These are phyloP conservation scores for Poeciliopsis presidionis DNA, from an alignment of 2,797 vertebrate genomes.

Conservation along the genomic window DNA sequence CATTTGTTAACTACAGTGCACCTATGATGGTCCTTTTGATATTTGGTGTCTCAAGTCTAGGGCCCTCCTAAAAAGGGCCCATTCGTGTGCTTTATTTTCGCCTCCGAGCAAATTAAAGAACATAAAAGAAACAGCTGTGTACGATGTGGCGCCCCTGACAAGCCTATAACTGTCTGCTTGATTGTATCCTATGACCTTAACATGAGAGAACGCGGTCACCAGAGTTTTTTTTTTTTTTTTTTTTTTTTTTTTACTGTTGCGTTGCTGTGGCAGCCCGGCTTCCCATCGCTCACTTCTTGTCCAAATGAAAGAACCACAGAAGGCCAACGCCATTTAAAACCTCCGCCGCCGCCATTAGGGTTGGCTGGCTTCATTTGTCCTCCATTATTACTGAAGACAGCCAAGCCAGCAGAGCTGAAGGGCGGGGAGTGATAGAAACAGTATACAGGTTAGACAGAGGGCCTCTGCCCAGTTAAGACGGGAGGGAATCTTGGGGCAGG, in stretches of 20 bases:
- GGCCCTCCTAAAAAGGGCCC: conserved; percentile 68
- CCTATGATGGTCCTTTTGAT: conserved; percentile 82
- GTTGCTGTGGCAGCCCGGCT: conserved; percentile 35
- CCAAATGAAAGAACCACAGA: conserved; percentile 66
- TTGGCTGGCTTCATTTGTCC: conserved; percentile 71
- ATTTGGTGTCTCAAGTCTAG: conserved; percentile 74
- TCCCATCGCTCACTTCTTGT: conserved; percentile 53
- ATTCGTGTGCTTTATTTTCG: conserved; percentile 69
- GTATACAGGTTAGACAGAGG: conserved; percentile 73
- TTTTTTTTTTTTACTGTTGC: conserved; percentile 31
- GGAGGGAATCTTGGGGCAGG: conserved; percentile 76
- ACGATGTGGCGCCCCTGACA: conserved; percentile 47
- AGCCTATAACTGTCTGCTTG: conserved; percentile 70
- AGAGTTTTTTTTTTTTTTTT: neutral
- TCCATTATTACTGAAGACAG: conserved; percentile 69
- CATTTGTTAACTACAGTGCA: conserved; percentile 82
- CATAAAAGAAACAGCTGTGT: conserved; percentile 82
- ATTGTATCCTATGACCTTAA: conserved; percentile 74
- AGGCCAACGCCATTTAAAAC: conserved; percentile 69
- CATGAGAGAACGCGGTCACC: conserved; percentile 55
- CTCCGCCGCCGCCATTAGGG: conserved; percentile 55
- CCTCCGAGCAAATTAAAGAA: conserved; percentile 80
- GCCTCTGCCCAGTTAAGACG: conserved; percentile 68
- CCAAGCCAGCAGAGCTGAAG: conserved; percentile 47
- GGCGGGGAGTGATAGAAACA: conserved; percentile 34